These are phyloP conservation scores for Acronicta leporina DNA, from an alignment of 2,888 invertebrate genomes.

Conservation along the genomic window DNA sequence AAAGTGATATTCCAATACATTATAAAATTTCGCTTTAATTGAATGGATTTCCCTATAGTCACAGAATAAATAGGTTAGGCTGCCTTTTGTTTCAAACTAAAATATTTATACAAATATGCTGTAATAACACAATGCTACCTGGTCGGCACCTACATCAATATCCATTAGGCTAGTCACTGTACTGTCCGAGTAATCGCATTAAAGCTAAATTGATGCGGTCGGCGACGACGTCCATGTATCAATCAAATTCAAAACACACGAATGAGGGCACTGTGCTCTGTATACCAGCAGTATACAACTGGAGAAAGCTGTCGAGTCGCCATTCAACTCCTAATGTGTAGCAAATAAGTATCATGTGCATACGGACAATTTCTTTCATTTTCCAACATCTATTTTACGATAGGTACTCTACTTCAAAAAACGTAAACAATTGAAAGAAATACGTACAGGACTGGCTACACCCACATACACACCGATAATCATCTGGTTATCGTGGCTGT, in stretches of 20 bases:
- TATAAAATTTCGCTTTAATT: neutral
- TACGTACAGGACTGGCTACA: too few species aligned
- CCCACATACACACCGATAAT: too few species aligned
- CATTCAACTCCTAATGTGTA: slow-evolving; percentile 17
- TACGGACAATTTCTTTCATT: neutral
- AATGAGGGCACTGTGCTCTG: slow-evolving; percentile 38
- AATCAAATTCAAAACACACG: slow-evolving; percentile 61
- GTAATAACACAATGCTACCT: slow-evolving; percentile 26
- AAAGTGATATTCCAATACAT: neutral
- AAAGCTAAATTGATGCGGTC: slow-evolving; percentile 67
- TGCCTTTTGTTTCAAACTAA: neutral
- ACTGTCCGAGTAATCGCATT: slow-evolving; percentile 67
- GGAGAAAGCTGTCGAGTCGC: slow-evolving; percentile 15
- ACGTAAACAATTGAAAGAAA: too few species aligned
- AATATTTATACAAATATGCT: slow-evolving; percentile 38
- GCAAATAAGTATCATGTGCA: slow-evolving; percentile 3
- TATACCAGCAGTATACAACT: slow-evolving; percentile 28
- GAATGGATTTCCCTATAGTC: too few species aligned
- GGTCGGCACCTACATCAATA: slow-evolving; percentile 53
- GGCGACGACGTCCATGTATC: slow-evolving; percentile 58
- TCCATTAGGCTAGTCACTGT: slow-evolving; percentile 64
- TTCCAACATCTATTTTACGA: too few species aligned
- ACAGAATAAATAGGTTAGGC: neutral
- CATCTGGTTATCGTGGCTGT: too few species aligned
- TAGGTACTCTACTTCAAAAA: too few species aligned